Conservation (phyloP, 2,888 invertebrate species). For the Diaphora mendica region DNA sequence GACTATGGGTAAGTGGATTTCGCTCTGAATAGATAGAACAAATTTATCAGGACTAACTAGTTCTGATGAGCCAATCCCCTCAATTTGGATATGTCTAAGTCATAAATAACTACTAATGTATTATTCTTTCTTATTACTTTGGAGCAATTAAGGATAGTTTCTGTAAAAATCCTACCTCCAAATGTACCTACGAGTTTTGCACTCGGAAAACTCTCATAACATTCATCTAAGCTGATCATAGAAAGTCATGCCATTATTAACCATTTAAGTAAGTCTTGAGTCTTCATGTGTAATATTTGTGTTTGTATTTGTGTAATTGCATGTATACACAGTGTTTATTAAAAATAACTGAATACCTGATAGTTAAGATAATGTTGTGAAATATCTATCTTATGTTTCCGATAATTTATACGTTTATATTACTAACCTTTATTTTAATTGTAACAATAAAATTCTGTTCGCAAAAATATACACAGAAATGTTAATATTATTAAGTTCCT, state of each 20-base stretch:
- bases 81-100: background rate
- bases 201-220: background rate
- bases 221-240: background rate
- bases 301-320: background rate
- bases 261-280: too few relatives aligned
- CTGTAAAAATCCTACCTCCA: background rate
- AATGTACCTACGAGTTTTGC: background rate
- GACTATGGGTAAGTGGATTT: constrained; percentile 6
- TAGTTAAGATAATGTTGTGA: background rate
- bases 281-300: too few relatives aligned
- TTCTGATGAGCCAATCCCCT: background rate
- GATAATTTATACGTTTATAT: too few relatives aligned
- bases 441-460: too few relatives aligned
- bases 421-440: too few relatives aligned
- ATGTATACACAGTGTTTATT: background rate
- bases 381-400: too few relatives aligned
- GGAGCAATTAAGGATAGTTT: background rate
- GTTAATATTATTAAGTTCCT: too few relatives aligned
- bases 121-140: background rate
- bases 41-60: background rate
- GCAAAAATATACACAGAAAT: too few relatives aligned
- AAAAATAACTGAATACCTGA: background rate
- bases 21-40: background rate
- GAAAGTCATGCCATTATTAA: background rate
- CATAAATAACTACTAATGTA: background rate